Conservation (phyloP, 1,140 invertebrate species). For the Potamilus streckersoni region DNA sequence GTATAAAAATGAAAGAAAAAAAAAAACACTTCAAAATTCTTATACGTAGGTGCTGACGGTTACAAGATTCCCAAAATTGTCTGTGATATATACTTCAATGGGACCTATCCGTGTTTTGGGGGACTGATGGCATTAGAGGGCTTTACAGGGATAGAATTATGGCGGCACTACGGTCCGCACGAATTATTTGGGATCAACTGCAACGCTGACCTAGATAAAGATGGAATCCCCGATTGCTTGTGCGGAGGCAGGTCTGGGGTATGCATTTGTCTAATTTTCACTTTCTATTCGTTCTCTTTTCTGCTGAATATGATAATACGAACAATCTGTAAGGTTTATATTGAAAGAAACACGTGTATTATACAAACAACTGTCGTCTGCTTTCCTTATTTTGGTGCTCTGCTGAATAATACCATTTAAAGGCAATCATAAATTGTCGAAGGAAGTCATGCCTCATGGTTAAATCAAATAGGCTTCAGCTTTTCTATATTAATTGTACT, state of each 20-base stretch:
- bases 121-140: constrained; percentile 84
- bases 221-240: constrained; percentile 80
- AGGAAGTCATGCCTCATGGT: too few relatives aligned
- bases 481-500: too few relatives aligned
- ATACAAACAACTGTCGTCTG: too few relatives aligned
- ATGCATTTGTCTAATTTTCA: constrained; percentile 49
- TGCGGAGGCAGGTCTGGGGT: constrained; percentile 80
- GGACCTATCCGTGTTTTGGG: constrained; percentile 78
- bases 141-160: constrained; percentile 77
- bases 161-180: constrained; percentile 77
- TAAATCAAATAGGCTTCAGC: too few relatives aligned
- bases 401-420: too few relatives aligned
- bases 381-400: too few relatives aligned
- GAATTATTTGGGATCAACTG: constrained; percentile 84
- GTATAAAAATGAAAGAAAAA: too few relatives aligned
- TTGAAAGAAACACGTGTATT: too few relatives aligned
- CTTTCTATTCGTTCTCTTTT: not conserved
- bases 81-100: constrained; percentile 77
- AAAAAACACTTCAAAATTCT: too few relatives aligned
- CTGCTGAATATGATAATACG: too few relatives aligned
- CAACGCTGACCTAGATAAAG: constrained; percentile 78
- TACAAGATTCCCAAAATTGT: constrained; percentile 69
- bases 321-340: too few relatives aligned
- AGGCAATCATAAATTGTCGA: too few relatives aligned
- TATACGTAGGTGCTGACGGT: constrained; percentile 69